A percentile compares a stretch with the other conserved stretches of the same genome.
Evolutionary conservation across 2,888 invertebrate species (phyloP).

Genomic region (Spodoptera littoralis): DNA sequence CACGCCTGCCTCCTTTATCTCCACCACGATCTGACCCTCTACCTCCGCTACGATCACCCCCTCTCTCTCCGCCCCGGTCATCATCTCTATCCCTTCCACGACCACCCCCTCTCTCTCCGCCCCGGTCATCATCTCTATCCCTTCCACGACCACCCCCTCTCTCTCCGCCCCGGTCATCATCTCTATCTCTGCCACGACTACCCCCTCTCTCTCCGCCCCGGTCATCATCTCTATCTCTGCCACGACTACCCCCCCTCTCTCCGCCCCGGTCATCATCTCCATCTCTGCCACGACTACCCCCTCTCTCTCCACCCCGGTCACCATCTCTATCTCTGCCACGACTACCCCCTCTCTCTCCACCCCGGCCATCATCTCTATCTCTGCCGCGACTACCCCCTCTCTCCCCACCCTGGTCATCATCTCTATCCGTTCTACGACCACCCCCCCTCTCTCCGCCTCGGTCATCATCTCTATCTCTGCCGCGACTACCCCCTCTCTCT

Average conservation of each 20-base stretch:
- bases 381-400: conserved; percentile 27
- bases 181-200: conserved; percentile 3
- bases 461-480: conserved; percentile 8
- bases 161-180: no score
- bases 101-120: conserved; percentile 22
- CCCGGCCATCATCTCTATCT: conserved; percentile 16
- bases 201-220: no score
- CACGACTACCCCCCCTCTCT: not conserved
- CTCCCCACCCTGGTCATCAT: conserved; percentile 16
- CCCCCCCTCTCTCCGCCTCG: conserved; percentile 21
- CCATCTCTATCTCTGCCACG: conserved; percentile 5
- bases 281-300: not conserved
- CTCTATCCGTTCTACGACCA: conserved; percentile 1
- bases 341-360: conserved; percentile 2
- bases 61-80: conserved; percentile 20
- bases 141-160: not conserved
- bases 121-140: not conserved
- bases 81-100: conserved; percentile 18
- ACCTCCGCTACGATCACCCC: conserved; percentile 21
- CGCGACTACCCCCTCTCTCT: not conserved
- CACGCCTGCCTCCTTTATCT: not conserved
- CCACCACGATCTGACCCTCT: not conserved
- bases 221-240: no score
- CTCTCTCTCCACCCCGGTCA: conserved; percentile 20
- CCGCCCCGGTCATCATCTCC: conserved; percentile 2